Conservation (phyloP, 92 coral and sea anemone genomes). For the Virgularia gustaviana region DNA sequence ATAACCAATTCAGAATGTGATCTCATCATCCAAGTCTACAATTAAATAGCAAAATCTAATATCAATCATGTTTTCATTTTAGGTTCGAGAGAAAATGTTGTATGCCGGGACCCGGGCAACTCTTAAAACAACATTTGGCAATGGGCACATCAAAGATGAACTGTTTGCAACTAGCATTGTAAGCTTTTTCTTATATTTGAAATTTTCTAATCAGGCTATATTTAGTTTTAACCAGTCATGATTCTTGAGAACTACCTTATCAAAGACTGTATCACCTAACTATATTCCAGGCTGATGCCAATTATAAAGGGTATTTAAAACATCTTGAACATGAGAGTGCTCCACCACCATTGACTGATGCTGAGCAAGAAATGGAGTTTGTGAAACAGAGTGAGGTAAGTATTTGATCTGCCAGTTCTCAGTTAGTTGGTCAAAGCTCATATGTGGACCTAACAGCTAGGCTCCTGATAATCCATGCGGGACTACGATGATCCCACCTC, state of each 20-base stretch:
- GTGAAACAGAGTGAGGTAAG: conserved; percentile 87
- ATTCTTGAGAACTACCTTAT: too few species aligned
- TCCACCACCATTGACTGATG: conserved; percentile 89
- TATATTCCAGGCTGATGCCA: conserved; percentile 63
- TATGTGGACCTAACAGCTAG: too few species aligned
- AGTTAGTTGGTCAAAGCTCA: not conserved
- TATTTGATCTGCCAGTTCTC: not conserved
- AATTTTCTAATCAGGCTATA: too few species aligned
- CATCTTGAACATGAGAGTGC: conserved; percentile 73
- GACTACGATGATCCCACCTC: too few species aligned
- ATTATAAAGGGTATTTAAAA: conserved; percentile 65
- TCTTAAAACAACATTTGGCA: conserved; percentile 89
- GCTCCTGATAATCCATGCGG: too few species aligned
- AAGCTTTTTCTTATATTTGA: too few species aligned
- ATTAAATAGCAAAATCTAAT: too few species aligned
- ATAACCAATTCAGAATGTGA: too few species aligned
- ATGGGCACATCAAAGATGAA: conserved; percentile 91
- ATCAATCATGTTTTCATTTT: not conserved
- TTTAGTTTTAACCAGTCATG: too few species aligned
- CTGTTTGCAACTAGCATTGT: conserved; percentile 75
- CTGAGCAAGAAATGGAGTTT: conserved; percentile 68
- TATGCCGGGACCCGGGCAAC: conserved; percentile 98
- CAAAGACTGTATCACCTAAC: too few species aligned
- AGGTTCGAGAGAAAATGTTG: conserved; percentile 93
- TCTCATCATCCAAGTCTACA: too few species aligned